Base-by-base conservation (phyloP, 2,888 invertebrate species). In the Pollenia amentaria region DNA sequence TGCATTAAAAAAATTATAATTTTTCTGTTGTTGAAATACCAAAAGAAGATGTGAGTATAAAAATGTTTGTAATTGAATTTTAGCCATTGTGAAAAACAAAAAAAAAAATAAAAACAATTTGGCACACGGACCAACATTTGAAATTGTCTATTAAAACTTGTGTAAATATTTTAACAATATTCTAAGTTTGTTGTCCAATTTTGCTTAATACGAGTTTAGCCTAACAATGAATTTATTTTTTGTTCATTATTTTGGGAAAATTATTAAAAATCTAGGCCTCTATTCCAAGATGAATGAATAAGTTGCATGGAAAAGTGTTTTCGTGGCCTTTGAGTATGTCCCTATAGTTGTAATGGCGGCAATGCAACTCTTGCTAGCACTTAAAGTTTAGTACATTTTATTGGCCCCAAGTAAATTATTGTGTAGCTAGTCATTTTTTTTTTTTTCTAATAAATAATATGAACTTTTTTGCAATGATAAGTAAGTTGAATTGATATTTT, bases 1-100 rank as follows among this genome's bases (percentile, higher is more conserved):
- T 40, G 80, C 64, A 80, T 80, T 76, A 18, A 18, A 67, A 78
- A 84, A 67, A 0, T 60, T 76, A 21, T 42, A 29, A 62, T 70
- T 62, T 53, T 53, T 16, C n/a, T 38, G 14, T 44, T 29, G 65
- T 18, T 40, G 53, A 48, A 60, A 79, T 21, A 46, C 40, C 72
- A 44, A 82, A 65, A 12, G 42, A 62, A 69, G 44, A 29, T n/a
- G n/a, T 67, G 67, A 42, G 40, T 51, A 53, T 16, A 40, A 18
- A 69, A 76, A 44, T 62, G 62, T 42, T 55, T 46, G 42, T 75
- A 82, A 86, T 86, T 86, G 78, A 82, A 82, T 75, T 86, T 3
- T 29, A 78, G 55, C 62, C 29, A 6, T 29, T 29, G 6, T 29
- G 29, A 29, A 29, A 29, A 29, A 29, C 29, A 29, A 29, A 29